These are phyloP conservation scores for Muscidifurax raptorellus DNA, from an alignment of 1,140 invertebrate genomes.

Conservation along the genomic window DNA sequence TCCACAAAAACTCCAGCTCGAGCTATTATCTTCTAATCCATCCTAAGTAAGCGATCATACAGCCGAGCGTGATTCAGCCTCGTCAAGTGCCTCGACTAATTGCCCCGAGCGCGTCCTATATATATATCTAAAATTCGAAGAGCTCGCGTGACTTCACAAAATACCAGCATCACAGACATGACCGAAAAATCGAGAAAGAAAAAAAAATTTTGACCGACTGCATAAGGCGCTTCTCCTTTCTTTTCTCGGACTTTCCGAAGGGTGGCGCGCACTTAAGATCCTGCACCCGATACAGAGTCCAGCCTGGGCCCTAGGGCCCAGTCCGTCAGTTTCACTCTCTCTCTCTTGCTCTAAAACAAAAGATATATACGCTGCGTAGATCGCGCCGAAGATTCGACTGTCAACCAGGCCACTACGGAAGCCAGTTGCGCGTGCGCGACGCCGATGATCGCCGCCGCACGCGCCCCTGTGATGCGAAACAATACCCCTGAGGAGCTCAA, in stretches of 20 bases:
- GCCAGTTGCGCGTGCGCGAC: slow-evolving; percentile 45
- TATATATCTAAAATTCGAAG: not conserved
- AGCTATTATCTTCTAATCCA: not conserved
- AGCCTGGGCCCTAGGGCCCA: not conserved
- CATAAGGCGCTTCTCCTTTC: slow-evolving; percentile 50
- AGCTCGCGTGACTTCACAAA: not conserved
- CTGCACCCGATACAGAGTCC: slow-evolving; percentile 51
- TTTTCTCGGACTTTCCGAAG: slow-evolving; percentile 26
- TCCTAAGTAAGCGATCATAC: not conserved
- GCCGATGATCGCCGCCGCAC: not conserved
- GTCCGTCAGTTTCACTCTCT: not conserved
- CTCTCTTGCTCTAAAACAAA: slow-evolving; percentile 1
- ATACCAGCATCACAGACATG: not conserved
- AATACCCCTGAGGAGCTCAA: slow-evolving; percentile 4
- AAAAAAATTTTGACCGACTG: not conserved
- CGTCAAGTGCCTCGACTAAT: not conserved
- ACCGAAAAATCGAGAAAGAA: slow-evolving; percentile 7
- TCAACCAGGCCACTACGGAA: slow-evolving; percentile 58
- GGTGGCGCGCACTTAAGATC: slow-evolving; percentile 57
- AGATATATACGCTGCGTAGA: slow-evolving; percentile 17
- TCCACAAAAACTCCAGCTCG: too few relatives aligned
- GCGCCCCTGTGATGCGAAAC: slow-evolving; percentile 3
- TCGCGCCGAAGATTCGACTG: slow-evolving; percentile 58
- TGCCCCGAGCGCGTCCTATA: not conserved
- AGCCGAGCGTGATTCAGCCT: not conserved